Evolutionary conservation across 2,113 vertebrate species (phyloP), one percentile per base, ranked within the genome.

Genomic region (Campylomormyrus numenius): DNA sequence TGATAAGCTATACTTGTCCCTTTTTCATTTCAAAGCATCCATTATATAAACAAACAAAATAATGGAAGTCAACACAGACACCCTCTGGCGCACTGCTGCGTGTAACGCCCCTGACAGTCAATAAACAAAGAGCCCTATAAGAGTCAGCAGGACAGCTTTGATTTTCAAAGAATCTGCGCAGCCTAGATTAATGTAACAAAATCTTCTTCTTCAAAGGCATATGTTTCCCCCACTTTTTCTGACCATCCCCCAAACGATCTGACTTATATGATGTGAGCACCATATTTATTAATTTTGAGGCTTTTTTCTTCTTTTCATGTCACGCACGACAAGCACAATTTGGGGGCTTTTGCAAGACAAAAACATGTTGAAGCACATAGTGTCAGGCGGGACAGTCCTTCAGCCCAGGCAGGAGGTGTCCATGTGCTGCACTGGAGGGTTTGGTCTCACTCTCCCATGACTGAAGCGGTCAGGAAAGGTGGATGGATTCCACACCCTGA

Each of bases 281-380:
- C 9, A 3, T n/a, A n/a, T 62, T 62, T n/a, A 62, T 62, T 62
- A 0, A n/a, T 62, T 62, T 62, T 89, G 88, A 87, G 85, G 74
- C 62, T 6, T 70, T 70, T 70, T 31, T 70, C 62, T 31, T 70
- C 11, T 70, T 31, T 31, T 70, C n/a, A 27, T 31, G 62, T 70
- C n/a, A 92, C 91, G 91, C 93, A 93, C 91, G 83, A 93, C 92
- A 93, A 93, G 94, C 92, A 93, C 92, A 93, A 92, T 93, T 88
- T 93, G 90, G 91, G 93, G 90, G 89, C 89, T 93, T 93, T 94
- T 93, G 93, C 92, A 3, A 21, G 9, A 45, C 19, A 8, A 46
- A 17, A 84, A 24, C 6, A 19, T 24, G 35, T 46, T 42, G 5
- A 84, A 84, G 45, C 45, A 11, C 21, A 84, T 9, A 48, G 83